Conservation (phyloP, 2,888 invertebrate species). For the Pristionchus entomophagus region DNA sequence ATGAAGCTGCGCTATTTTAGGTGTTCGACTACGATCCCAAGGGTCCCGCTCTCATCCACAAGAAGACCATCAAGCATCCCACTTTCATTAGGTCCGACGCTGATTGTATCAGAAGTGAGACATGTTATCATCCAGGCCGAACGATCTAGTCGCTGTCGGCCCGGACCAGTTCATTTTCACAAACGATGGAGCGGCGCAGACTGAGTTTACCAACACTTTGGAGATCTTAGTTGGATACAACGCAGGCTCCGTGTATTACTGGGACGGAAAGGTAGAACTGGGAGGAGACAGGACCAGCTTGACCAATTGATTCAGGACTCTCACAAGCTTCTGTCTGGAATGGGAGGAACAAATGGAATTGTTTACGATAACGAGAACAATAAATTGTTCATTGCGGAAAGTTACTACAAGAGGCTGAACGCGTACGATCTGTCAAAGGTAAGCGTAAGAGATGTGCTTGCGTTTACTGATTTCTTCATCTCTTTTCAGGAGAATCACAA, state of each 20-base stretch:
- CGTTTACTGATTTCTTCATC: too few species aligned
- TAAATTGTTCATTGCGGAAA: constrained; percentile 57
- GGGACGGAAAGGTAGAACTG: constrained; percentile 58
- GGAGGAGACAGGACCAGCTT: too few species aligned
- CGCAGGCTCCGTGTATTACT: constrained; percentile 58
- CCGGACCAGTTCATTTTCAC: constrained; percentile 58
- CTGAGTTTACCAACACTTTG: constrained; percentile 49
- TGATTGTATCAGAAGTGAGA: background rate
- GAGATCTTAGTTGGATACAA: constrained; percentile 56
- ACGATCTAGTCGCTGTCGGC: constrained; percentile 58
- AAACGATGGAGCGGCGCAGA: constrained; percentile 59
- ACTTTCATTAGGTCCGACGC: constrained; percentile 52
- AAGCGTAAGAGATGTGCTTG: too few species aligned
- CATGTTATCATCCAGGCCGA: constrained; percentile 51
- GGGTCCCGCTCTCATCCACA: constrained; percentile 51
- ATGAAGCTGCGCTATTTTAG: background rate
- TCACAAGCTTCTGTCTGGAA: constrained; percentile 50
- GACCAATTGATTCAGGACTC: constrained; percentile 32
- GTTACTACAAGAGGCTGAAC: constrained; percentile 53
- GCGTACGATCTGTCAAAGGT: constrained; percentile 54
- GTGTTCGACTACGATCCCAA: constrained; percentile 57
- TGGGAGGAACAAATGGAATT: constrained; percentile 58
- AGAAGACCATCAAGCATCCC: constrained; percentile 55
- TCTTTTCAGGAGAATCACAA: too few species aligned
- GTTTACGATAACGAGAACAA: constrained; percentile 53